phyloP scores from a whole-genome alignment of 2,888 invertebrate species.

The Invenusta paracnida region DNA sequence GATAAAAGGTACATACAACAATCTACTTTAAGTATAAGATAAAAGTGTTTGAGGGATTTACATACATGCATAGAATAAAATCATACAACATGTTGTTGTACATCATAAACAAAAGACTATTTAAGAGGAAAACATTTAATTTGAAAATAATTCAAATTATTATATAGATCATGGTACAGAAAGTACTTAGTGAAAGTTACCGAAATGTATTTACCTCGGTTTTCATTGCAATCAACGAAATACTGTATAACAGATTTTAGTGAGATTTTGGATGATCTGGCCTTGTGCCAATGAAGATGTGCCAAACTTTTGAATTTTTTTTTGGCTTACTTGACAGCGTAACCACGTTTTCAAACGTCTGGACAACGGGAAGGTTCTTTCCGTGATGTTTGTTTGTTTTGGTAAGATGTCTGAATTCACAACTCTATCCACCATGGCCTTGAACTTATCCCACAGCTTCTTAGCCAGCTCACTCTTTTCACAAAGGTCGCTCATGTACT shows the following conservation, averaged over 20 bases:
- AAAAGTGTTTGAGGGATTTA: neutral
- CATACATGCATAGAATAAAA: neutral
- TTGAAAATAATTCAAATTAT: neutral
- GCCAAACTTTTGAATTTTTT: neutral
- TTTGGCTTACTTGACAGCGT: neutral
- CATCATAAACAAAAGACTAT: neutral
- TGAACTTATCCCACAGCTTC: too few species aligned
- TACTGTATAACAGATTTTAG: neutral
- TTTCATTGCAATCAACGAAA: neutral
- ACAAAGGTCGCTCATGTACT: too few species aligned
- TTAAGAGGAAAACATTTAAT: neutral
- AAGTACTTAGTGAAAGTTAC: neutral
- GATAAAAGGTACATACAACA: neutral
- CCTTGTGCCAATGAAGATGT: neutral
- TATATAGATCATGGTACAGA: neutral
- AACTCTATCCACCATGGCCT: too few species aligned
- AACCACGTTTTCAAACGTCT: neutral
- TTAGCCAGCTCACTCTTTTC: too few species aligned
- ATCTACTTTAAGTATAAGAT: neutral
- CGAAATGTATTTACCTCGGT: neutral
- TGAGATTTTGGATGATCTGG: neutral
- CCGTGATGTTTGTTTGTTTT: too few species aligned
- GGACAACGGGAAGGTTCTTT: neutral
- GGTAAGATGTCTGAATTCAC: too few species aligned
- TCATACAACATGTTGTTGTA: neutral